A percentile compares a stretch with the other conserved stretches of the same genome.
phyloP scores from a whole-genome alignment of 2,797 vertebrate species.

The Discoglossus pictus region DNA sequence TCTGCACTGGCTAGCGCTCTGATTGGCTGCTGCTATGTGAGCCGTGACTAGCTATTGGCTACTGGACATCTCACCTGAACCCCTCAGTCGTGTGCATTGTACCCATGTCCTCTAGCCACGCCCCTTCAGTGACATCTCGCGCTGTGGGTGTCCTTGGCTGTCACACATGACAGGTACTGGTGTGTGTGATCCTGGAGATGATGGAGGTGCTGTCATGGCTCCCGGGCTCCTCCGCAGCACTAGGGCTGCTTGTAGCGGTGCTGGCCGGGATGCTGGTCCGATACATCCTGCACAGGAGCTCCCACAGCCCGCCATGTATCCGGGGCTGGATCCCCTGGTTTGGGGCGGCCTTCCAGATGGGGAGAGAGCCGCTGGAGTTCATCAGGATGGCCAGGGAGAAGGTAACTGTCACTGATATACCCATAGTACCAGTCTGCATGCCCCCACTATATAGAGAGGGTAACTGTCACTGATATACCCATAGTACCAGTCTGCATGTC shows the following conservation, averaged over 20 bases:
- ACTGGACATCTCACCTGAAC: too few relatives aligned
- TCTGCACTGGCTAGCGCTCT: too few relatives aligned
- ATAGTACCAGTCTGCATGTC: too few relatives aligned
- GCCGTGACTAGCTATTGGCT: too few relatives aligned
- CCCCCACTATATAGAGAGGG: too few relatives aligned
- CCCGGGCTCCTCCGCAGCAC: conserved; percentile 39
- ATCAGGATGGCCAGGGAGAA: conserved; percentile 72
- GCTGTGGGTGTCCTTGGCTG: background rate
- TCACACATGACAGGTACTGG: background rate
- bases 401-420: conserved; percentile 64
- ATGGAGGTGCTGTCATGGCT: conserved; percentile 46
- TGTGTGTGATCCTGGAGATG: background rate
- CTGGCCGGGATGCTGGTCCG: conserved; percentile 1
- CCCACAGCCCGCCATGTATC: conserved; percentile 67
- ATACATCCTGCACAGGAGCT: conserved; percentile 14
- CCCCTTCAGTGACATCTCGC: background rate
- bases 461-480: too few relatives aligned
- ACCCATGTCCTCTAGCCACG: too few relatives aligned
- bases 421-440: too few relatives aligned
- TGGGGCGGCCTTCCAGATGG: conserved; percentile 75
- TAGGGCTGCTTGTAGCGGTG: conserved; percentile 57
- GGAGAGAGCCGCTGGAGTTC: conserved; percentile 76
- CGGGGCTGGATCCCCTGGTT: conserved; percentile 84
- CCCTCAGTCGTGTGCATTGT: too few relatives aligned
- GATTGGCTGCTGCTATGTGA: too few relatives aligned